Evolutionary conservation across 1,140 invertebrate genomes (phyloP).

Genomic region (Aplysia californica): DNA sequence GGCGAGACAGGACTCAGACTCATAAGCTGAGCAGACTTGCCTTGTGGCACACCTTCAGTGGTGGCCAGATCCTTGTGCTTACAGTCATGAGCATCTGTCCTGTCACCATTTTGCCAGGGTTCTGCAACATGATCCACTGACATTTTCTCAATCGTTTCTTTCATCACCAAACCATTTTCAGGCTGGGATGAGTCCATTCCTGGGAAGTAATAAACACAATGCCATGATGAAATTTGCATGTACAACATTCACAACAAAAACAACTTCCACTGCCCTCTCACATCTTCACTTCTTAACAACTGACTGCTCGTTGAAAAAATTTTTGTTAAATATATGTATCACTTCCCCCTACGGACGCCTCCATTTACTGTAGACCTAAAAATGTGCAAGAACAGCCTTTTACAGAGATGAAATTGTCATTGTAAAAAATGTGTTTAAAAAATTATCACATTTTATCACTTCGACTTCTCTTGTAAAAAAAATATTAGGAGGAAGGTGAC

Average conservation of each 20-base stretch:
- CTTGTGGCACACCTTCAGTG: no score
- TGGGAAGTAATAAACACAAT: neutral
- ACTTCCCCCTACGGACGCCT: neutral
- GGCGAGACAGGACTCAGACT: no score
- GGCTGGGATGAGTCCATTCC: conserved; percentile 19
- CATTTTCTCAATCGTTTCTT: no score
- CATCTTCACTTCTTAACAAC: neutral
- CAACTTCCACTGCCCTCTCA: neutral
- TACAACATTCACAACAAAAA: neutral
- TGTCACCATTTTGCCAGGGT: no score
- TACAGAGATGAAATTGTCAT: neutral
- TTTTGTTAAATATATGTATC: no score
- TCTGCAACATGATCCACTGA: no score
- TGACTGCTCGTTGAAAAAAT: neutral
- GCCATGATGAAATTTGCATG: neutral
- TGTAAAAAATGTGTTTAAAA: neutral
- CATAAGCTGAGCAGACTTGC: no score
- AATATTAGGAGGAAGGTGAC: no score
- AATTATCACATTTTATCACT: neutral
- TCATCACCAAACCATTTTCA: conserved; percentile 25
- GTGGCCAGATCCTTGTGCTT: no score
- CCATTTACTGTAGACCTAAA: neutral
- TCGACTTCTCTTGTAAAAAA: no score
- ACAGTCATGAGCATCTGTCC: no score
- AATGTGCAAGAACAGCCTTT: no score